Conservation (phyloP, 2,797 vertebrate genomes). For the Diceros bicornis region DNA sequence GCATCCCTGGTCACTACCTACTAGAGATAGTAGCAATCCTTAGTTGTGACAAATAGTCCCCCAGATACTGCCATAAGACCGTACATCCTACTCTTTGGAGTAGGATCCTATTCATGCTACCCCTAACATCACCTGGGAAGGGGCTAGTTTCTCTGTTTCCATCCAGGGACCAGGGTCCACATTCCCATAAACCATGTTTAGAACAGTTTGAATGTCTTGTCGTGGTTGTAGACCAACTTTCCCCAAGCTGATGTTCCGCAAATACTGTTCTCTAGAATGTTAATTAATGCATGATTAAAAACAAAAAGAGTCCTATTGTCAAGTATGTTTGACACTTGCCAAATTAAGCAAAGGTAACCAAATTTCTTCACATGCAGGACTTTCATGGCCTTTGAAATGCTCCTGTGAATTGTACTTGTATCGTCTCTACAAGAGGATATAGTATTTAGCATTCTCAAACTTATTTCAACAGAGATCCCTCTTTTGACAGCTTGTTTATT, state of each 20-base stretch:
- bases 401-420: not conserved
- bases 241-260: not conserved
- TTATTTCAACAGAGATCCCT: not conserved
- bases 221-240: not conserved
- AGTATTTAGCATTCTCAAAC: not conserved
- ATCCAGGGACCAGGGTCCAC: not conserved
- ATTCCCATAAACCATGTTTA: not conserved
- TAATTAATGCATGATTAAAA: not conserved
- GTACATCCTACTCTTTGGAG: not conserved
- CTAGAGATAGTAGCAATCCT: not conserved
- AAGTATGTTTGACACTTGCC: not conserved
- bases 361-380: not conserved
- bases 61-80: not conserved
- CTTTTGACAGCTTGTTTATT: not conserved
- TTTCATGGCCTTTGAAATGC: not conserved
- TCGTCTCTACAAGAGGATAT: not conserved
- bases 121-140: not conserved
- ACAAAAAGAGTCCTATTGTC: not conserved
- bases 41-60: not conserved
- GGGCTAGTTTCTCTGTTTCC: not conserved
- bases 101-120: not conserved
- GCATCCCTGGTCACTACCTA: not conserved
- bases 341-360: slow-evolving; percentile 3
- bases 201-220: not conserved
- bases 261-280: not conserved